A percentile compares a stretch with the other conserved stretches of the same genome.
These are phyloP conservation scores for Leucoraja erinaceus DNA, from an alignment of 2,113 vertebrate genomes.

Conservation along the genomic window DNA sequence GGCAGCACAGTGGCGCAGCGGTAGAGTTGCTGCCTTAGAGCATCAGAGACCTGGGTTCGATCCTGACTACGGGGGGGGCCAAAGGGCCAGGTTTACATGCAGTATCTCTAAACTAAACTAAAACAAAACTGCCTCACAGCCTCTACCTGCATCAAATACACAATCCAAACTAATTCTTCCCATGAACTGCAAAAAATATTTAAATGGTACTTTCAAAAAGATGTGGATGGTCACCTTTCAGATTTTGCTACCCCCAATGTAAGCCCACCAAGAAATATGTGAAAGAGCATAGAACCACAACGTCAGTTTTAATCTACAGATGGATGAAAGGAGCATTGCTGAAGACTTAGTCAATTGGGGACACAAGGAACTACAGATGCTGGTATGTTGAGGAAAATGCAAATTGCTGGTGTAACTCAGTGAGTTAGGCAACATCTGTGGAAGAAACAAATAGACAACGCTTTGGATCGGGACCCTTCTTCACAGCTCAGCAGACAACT, in stretches of 20 bases:
- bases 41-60: too few species aligned
- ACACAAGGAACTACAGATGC: too few species aligned
- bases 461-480: too few species aligned
- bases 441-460: too few species aligned
- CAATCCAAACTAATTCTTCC: neutral
- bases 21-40: too few species aligned
- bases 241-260: neutral
- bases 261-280: neutral
- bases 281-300: neutral
- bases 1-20: too few species aligned
- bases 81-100: too few species aligned
- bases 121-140: neutral
- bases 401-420: too few species aligned
- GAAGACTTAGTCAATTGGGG: neutral
- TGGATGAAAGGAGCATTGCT: neutral
- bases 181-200: neutral
- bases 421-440: too few species aligned
- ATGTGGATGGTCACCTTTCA: neutral
- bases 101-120: too few species aligned
- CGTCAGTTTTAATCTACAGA: neutral
- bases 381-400: too few species aligned
- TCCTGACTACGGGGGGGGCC: too few species aligned
- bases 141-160: neutral
- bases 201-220: neutral
- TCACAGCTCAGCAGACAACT: neutral